Conservation (phyloP, 1,140 invertebrate species). For the Eriosoma lanigerum region DNA sequence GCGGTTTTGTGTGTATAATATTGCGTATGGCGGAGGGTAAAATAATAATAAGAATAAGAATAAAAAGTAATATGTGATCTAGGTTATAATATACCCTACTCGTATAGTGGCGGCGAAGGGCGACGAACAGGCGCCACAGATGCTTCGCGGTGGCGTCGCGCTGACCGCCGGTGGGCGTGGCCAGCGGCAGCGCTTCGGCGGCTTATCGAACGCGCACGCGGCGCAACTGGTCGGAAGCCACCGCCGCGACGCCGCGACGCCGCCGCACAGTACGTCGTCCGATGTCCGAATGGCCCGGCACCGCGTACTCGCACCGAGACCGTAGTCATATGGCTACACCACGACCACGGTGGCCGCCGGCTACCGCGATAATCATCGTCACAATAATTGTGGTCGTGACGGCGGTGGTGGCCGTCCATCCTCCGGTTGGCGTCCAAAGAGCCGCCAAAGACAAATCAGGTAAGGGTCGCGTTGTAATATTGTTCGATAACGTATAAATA, state of each 20-base stretch:
- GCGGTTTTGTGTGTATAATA: neutral
- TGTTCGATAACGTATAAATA: no score
- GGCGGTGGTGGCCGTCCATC: neutral
- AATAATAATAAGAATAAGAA: neutral
- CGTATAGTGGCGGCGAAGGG: neutral
- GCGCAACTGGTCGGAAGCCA: slow-evolving; percentile 46
- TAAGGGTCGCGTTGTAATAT: slow-evolving; percentile 9
- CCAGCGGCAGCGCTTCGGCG: neutral
- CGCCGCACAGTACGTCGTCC: slow-evolving; percentile 18
- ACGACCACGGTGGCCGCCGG: slow-evolving; percentile 43
- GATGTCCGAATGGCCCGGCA: slow-evolving; percentile 36
- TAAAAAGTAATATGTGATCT: slow-evolving; percentile 10
- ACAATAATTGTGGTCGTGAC: neutral
- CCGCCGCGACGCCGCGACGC: neutral
- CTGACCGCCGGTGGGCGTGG: slow-evolving; percentile 45
- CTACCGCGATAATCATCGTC: slow-evolving; percentile 12
- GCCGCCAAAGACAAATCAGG: slow-evolving; percentile 46
- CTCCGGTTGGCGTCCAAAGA: neutral
- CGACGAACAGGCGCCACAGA: slow-evolving; percentile 28
- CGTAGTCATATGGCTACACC: slow-evolving; percentile 49
- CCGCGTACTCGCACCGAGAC: neutral
- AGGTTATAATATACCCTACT: neutral
- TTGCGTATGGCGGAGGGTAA: neutral
- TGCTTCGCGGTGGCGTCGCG: slow-evolving; percentile 41
- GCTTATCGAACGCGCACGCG: slow-evolving; percentile 50